Evolutionary conservation across 2,888 invertebrate genomes (phyloP), one percentile per base, ranked within the genome.

Genomic region (Lasioglossum marginatum): DNA sequence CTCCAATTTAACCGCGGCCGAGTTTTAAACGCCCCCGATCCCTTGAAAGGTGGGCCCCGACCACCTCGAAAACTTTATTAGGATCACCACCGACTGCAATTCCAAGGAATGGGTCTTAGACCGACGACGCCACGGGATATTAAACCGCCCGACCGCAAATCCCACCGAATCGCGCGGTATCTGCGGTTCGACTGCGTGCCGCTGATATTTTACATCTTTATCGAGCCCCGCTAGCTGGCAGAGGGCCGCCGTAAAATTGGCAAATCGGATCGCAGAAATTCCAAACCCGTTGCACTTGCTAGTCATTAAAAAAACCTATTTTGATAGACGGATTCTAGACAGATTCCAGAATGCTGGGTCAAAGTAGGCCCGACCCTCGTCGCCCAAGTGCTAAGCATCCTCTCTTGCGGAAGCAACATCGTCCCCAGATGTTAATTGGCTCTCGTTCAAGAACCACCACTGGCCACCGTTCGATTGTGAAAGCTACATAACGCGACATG

Each of bases 21-120:
- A 73, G 48, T 82, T 78, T 78, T 72, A 78, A 82, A 78, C 81
- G 81, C 43, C 72, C 0, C 63, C 23, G 71, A 78, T 72, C 81
- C 71, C 77, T 34, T 37, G 70, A 52, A 71, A 77, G 48, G 70
- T 70, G 77, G 40, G 45, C 63, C 63, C 63, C 63, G 31, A 31
- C 63, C 60, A 37, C 19, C 27, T 8, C 77, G 45, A 4, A 45
- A 76, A 76, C 83, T 80, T 83, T 83, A 80, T 80, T 76, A 76
- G 75, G 45, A 74, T 79, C 48, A 66, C 52, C 52, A n/a, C n/a
- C 63, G 72, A 73, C 40, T 79, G 57, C 73, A 74, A 78, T 82
- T 27, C 71, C 40, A 19, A 72, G 48, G 71, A 78, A 78, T 78
- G 75, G 66, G 45, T 66, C 70, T 79, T 63, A 63, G 72, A 77